Base-by-base conservation (phyloP, 2,797 vertebrate genomes). In the Phataginus tricuspis region DNA sequence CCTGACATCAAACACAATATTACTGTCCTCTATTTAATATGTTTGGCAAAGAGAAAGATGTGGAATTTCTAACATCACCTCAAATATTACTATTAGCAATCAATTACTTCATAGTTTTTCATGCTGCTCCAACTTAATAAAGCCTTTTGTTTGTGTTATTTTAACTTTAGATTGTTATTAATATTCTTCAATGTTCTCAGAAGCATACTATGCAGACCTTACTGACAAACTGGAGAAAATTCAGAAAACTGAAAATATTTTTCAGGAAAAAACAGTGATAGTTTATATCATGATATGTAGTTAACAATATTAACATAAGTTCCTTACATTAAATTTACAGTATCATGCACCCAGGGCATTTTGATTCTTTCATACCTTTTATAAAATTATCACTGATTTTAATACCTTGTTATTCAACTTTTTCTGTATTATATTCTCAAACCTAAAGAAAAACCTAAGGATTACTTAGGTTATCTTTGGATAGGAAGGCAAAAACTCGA, bases 121-220 rank as follows among this genome's bases (percentile, higher is more conserved):
- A 57, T 39, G 4, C 9, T 31, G 53, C 14, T 75, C 57, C 12
- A 51, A 82, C 87, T 83, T 39, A 72, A 72, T 66, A 18, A 77
- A 82, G 4, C 5, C 61, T 39, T 84, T 57, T 80, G 31, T 39
- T 55, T 37, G 14, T 39, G 68, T 23, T 27, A 7, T 72, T 34
- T n/a, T 55, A 82, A 88, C 89, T 85, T 94, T 64, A 86, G 18
- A 64, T 64, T 87, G 14, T 39, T 29, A 55, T 84, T 89, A 87
- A 29, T 39, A 42, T 90, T 64, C 19, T 49, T 55, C 34, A 74
- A 29, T 15, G 10, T 69, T 68, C 1, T 72, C 34, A 5, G 42
- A 96, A 82, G 14, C 18, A 55, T 42, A 55, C 16, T 69, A 2
- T 53, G 1, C 11, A 88, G n/a, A 71, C 57, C 6, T 63, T 68